Evolutionary conservation across 2,797 vertebrate genomes (phyloP).

Genomic region (Trachurus trachurus): DNA sequence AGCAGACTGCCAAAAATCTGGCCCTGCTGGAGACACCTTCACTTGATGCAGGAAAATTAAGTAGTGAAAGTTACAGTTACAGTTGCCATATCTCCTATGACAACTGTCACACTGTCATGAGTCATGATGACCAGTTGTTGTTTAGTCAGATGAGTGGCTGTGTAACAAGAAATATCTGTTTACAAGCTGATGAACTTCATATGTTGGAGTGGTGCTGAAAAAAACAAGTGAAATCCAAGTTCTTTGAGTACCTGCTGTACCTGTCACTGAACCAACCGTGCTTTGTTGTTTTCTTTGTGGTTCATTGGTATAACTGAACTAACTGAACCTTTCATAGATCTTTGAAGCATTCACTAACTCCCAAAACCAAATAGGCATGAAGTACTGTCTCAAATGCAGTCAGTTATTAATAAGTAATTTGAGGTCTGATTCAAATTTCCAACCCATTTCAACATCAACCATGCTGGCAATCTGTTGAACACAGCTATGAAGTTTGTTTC

Average conservation of each 20-base stretch:
- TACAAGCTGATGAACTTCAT: background rate
- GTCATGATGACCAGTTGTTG: slow-evolving; percentile 2
- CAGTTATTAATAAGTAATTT: background rate
- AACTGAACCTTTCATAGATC: background rate
- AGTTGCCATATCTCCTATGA: too few species aligned
- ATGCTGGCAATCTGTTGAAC: background rate
- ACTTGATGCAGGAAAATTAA: slow-evolving; percentile 36
- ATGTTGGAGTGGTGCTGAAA: background rate
- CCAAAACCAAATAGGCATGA: slow-evolving; percentile 6
- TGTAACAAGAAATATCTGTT: background rate
- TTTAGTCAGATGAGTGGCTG: background rate
- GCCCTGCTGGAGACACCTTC: slow-evolving; percentile 25
- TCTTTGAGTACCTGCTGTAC: background rate
- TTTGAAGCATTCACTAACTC: background rate
- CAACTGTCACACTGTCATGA: background rate
- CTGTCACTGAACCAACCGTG: background rate
- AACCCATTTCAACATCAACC: background rate
- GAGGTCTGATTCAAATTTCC: background rate
- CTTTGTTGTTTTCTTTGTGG: background rate
- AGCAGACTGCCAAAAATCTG: slow-evolving; percentile 27
- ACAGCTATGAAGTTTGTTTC: background rate
- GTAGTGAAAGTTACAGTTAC: slow-evolving; percentile 19
- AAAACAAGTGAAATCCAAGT: slow-evolving; percentile 3
- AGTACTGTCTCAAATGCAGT: background rate
- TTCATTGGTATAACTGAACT: background rate